A percentile compares a stretch with the other conserved stretches of the same genome.
Conservation (phyloP, 1,140 invertebrate species). For the Ylistrum balloti region DNA sequence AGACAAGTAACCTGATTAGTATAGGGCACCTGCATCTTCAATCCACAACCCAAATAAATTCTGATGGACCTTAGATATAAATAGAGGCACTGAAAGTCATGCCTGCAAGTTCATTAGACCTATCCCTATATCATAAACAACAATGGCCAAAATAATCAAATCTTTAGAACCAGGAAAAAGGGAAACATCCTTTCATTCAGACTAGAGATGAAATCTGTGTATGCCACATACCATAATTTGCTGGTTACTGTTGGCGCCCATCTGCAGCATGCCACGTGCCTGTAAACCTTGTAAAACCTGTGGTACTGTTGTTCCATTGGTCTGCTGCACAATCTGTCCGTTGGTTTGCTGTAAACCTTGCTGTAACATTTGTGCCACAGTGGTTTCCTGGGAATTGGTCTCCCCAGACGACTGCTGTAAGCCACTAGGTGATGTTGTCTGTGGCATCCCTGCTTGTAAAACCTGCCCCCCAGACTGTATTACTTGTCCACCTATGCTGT, state of each 20-base stretch:
- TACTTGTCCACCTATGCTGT: neutral
- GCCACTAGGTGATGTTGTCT: neutral
- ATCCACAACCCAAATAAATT: no score
- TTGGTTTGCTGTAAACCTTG: neutral
- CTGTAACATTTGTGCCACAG: neutral
- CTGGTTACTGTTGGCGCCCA: constrained; percentile 45
- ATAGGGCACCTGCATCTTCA: no score
- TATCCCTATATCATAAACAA: no score
- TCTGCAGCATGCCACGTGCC: constrained; percentile 25
- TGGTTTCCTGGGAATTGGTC: neutral
- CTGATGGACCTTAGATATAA: no score
- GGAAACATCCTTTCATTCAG: no score
- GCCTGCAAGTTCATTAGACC: no score
- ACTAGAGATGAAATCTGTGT: neutral
- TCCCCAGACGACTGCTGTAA: neutral
- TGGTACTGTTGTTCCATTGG: neutral
- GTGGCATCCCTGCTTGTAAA: neutral
- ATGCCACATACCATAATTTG: constrained; percentile 54
- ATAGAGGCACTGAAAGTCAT: no score
- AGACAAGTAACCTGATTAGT: no score
- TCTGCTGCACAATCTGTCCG: constrained; percentile 40
- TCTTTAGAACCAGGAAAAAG: no score
- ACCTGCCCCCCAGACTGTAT: constrained; percentile 42
- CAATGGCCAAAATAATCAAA: no score
- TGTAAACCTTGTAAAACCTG: constrained; percentile 8